Percentiles rank a stretch among this genome's conserved stretches.
Conservation (phyloP, 2,797 vertebrate genomes). For the Malurus splendens region DNA sequence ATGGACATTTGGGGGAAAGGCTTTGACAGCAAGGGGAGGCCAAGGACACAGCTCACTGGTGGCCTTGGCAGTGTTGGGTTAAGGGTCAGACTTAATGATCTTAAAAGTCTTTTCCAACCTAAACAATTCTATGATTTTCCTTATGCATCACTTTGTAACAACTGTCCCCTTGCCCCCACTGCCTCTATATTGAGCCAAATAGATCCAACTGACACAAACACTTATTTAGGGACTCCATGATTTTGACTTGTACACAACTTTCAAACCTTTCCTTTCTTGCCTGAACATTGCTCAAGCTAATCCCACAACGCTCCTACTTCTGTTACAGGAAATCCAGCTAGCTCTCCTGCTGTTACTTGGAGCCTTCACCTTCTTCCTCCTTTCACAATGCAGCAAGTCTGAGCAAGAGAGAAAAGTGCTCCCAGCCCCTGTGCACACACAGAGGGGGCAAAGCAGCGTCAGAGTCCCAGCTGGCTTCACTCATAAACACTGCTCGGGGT, state of each 20-base stretch:
- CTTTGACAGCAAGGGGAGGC: not conserved
- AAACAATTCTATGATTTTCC: not conserved
- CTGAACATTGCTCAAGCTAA: not conserved
- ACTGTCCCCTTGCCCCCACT: not conserved
- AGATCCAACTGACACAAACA: not conserved
- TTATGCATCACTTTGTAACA: fast-evolving
- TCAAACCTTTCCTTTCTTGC: not conserved
- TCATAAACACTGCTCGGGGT: not conserved
- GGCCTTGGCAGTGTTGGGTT: not conserved
- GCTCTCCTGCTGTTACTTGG: not conserved
- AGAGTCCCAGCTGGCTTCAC: not conserved
- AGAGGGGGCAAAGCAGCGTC: not conserved
- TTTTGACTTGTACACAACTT: not conserved
- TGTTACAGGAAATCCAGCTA: not conserved
- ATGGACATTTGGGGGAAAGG: not conserved
- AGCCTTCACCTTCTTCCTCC: not conserved
- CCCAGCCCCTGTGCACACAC: not conserved
- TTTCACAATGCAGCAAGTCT: fast-evolving
- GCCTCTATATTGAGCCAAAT: not conserved
- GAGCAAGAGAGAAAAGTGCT: not conserved
- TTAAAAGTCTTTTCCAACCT: not conserved
- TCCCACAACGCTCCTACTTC: fast-evolving
- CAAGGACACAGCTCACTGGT: not conserved
- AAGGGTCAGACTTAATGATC: not conserved
- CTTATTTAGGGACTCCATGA: fast-evolving